phyloP scores from a whole-genome alignment of 2,113 vertebrate genomes.

The Pycnonotus jocosus region DNA sequence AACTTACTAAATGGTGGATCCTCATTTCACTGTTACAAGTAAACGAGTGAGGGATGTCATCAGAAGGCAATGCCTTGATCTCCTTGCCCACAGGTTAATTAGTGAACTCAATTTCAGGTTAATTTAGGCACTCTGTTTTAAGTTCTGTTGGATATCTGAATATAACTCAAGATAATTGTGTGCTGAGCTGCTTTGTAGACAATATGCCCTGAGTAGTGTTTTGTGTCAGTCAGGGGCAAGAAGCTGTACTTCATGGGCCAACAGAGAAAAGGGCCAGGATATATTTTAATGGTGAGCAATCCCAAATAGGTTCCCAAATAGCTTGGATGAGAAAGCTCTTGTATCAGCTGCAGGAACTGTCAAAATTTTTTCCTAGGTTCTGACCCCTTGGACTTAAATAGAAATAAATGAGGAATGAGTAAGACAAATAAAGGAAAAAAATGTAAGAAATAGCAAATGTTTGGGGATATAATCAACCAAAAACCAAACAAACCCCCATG shows the following conservation, averaged over 20 bases:
- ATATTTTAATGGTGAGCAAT: conserved; percentile 28
- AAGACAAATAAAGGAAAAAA: conserved; percentile 30
- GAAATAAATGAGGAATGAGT: conserved; percentile 53
- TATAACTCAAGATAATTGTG: background rate
- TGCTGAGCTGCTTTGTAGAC: background rate
- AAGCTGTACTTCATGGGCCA: background rate
- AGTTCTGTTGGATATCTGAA: background rate
- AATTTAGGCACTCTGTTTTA: background rate
- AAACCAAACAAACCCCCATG: background rate
- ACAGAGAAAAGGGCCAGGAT: background rate
- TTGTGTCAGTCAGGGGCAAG: conserved; percentile 1
- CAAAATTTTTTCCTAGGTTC: conserved; percentile 32
- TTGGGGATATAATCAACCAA: conserved; percentile 41
- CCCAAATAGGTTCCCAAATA: conserved; percentile 8
- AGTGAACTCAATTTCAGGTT: background rate
- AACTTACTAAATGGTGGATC: background rate
- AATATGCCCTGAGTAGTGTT: background rate
- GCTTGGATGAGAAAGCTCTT: conserved; percentile 32
- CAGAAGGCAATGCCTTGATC: background rate
- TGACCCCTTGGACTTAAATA: conserved; percentile 45
- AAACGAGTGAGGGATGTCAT: background rate
- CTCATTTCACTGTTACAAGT: background rate
- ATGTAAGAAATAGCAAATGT: conserved; percentile 23
- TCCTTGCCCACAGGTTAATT: background rate
- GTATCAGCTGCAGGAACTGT: conserved; percentile 39